Evolutionary conservation across 2,797 vertebrate genomes (phyloP).

Genomic region (Meda fulgida): DNA sequence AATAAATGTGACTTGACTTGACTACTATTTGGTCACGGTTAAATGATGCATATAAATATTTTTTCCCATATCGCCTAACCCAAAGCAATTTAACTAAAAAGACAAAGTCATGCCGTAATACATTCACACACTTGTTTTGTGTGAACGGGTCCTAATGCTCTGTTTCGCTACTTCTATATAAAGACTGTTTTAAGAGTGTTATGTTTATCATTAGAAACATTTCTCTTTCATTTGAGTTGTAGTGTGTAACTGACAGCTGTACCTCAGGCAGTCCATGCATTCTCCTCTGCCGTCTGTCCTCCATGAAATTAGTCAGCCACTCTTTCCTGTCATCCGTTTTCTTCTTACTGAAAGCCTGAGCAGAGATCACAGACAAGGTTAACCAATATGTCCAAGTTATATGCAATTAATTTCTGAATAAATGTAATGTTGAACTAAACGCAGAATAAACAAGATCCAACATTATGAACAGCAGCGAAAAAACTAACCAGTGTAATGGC

Average conservation of each 20-base stretch:
- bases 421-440: not conserved
- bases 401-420: not conserved
- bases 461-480: not conserved
- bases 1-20: no score
- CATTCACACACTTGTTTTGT: not conserved
- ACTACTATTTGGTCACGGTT: no score
- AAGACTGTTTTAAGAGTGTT: not conserved
- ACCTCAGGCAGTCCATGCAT: slow-evolving; percentile 97
- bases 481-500: slow-evolving; percentile 93
- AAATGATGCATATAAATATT: no score
- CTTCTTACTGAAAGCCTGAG: slow-evolving; percentile 98
- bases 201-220: slow-evolving; percentile 1
- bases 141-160: not conserved
- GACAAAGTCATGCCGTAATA: no score
- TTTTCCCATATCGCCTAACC: no score
- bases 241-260: slow-evolving; percentile 11
- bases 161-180: not conserved
- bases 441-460: not conserved
- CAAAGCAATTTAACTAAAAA: no score
- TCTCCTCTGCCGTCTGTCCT: slow-evolving; percentile 93
- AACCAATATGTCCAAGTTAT: not conserved
- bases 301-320: slow-evolving; percentile 99
- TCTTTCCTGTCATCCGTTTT: slow-evolving; percentile 98
- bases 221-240: not conserved
- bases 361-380: not conserved